A percentile compares a stretch with the other conserved stretches of the same genome.
Conservation (phyloP, 2,888 invertebrate species). For the Helobdella robusta region DNA sequence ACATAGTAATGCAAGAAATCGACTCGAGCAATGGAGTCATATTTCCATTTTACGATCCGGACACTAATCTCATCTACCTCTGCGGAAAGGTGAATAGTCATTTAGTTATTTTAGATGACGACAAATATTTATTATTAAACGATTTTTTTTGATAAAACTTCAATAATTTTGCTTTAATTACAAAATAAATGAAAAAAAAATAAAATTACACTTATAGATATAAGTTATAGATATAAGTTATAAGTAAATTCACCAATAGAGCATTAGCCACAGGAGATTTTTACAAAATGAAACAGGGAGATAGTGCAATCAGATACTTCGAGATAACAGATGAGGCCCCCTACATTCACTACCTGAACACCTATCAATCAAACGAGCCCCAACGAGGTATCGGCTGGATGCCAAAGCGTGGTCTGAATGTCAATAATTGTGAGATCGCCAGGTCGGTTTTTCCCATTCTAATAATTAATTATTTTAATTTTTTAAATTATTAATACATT, state of each 20-base stretch:
- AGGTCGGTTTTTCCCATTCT: constrained; percentile 28
- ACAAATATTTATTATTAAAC: background rate
- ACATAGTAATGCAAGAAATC: constrained; percentile 47
- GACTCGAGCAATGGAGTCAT: constrained; percentile 62
- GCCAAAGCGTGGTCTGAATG: constrained; percentile 80
- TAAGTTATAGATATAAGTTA: no score
- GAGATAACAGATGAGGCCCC: constrained; percentile 83
- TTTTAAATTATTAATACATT: background rate
- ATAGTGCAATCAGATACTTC: constrained; percentile 87
- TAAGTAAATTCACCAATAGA: no score
- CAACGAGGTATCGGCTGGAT: constrained; percentile 81
- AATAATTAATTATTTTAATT: background rate
- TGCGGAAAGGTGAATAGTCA: constrained; percentile 59
- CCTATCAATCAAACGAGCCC: constrained; percentile 79
- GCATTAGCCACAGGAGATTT: no score
- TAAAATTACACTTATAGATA: no score
- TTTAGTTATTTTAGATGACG: background rate
- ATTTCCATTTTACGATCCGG: constrained; percentile 83
- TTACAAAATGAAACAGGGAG: constrained; percentile 58
- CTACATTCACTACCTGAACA: constrained; percentile 80
- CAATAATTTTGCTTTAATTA: background rate
- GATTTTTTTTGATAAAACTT: background rate
- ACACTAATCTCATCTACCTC: constrained; percentile 72
- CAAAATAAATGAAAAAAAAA: background rate
- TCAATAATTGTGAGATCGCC: constrained; percentile 48